These are phyloP conservation scores for Lasioglossum lativentre DNA, from an alignment of 2,888 invertebrate species.

Conservation along the genomic window DNA sequence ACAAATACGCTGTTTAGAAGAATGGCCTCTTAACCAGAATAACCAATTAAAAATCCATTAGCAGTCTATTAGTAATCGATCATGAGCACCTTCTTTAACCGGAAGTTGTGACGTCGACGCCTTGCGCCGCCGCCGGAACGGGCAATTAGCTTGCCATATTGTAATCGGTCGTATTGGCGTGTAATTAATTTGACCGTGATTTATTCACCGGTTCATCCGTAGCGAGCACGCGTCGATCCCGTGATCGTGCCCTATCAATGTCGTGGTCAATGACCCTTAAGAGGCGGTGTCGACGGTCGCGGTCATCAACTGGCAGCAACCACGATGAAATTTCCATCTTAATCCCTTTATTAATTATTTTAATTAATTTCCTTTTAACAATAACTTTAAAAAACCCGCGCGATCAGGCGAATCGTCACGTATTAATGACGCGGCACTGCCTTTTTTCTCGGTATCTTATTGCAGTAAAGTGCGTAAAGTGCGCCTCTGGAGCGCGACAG, in stretches of 20 bases:
- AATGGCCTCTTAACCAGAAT: not conserved
- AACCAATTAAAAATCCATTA: not conserved
- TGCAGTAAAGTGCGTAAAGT: not conserved
- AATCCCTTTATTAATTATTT: too few species aligned
- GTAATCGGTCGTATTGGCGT: not conserved
- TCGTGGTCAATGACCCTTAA: slow-evolving; percentile 53
- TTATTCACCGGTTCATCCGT: not conserved
- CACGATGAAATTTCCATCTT: slow-evolving; percentile 44
- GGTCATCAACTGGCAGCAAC: not conserved
- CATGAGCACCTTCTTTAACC: not conserved
- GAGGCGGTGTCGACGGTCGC: slow-evolving; percentile 19
- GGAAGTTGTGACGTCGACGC: not conserved
- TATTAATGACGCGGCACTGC: slow-evolving; percentile 14
- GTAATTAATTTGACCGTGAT: slow-evolving; percentile 31
- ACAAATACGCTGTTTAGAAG: too few species aligned
- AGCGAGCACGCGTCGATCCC: not conserved
- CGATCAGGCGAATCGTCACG: slow-evolving; percentile 22
- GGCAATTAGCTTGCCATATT: not conserved
- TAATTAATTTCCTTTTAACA: not conserved
- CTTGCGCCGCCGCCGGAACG: not conserved
- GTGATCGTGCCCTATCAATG: slow-evolving; percentile 40
- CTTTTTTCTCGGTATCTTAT: slow-evolving; percentile 13
- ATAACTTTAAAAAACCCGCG: too few species aligned
- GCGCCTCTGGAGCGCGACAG: not conserved
- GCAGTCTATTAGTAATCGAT: not conserved